Evolutionary conservation across 2,888 invertebrate species (phyloP).

Genomic region (Tipula lateralis): DNA sequence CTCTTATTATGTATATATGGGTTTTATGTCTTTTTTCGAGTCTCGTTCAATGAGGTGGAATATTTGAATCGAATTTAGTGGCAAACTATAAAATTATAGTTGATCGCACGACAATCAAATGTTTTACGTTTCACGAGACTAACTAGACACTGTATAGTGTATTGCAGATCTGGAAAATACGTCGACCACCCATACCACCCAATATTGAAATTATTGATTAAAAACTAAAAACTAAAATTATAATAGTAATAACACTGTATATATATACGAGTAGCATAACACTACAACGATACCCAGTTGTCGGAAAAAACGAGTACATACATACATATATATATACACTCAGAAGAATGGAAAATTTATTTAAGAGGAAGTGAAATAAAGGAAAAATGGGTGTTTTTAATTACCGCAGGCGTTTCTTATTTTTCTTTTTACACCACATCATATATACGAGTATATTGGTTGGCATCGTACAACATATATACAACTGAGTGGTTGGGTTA

Average conservation of each 20-base stretch:
- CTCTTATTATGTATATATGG: background rate
- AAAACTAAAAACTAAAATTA: background rate
- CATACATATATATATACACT: background rate
- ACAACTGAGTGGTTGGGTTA: background rate
- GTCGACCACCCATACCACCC: background rate
- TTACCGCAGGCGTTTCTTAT: constrained; percentile 11
- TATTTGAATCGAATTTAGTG: background rate
- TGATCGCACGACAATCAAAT: background rate
- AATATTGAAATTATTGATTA: background rate
- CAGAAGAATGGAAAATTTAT: constrained; percentile 6
- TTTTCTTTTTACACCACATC: background rate
- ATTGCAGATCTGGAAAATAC: background rate
- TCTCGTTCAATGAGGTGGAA: background rate
- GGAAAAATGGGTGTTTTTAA: constrained; percentile 24
- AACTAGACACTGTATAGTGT: background rate
- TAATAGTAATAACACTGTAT: background rate
- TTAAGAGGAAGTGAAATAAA: background rate
- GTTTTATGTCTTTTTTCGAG: constrained; percentile 2
- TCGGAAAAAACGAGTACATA: too few species aligned
- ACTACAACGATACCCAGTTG: background rate
- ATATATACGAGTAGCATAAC: background rate
- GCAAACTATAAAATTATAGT: background rate
- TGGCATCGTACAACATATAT: background rate
- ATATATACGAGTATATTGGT: background rate
- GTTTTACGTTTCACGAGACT: background rate